Conservation (phyloP, 2,797 vertebrate species). For the Anas acuta region DNA sequence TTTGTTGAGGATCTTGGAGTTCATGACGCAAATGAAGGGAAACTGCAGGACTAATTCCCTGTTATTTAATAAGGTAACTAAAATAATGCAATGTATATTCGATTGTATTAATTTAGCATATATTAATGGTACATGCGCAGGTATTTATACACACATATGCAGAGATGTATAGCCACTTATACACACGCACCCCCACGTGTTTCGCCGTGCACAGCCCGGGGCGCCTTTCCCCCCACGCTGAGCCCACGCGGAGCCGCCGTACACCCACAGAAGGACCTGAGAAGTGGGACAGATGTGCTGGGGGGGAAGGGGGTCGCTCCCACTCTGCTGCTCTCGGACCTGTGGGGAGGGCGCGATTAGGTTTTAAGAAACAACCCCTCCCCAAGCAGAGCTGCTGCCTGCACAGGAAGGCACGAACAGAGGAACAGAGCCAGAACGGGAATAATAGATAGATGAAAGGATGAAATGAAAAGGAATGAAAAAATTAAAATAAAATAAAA, state of each 20-base stretch:
- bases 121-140: neutral
- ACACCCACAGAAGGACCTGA: neutral
- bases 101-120: neutral
- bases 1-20: neutral
- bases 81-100: neutral
- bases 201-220: neutral
- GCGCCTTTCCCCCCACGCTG: neutral
- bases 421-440: neutral
- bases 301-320: no score
- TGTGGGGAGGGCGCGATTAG: no score
- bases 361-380: neutral
- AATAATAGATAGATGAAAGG: neutral
- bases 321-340: neutral
- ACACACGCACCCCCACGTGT: neutral
- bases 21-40: neutral
- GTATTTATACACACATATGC: neutral
- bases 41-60: neutral
- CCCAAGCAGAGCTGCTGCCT: no score
- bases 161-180: no score
- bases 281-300: no score
- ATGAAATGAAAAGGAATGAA: neutral
- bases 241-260: rapidly evolving
- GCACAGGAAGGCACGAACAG: neutral
- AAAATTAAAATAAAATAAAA: no score
- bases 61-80: neutral